Evolutionary conservation across 2,113 vertebrate genomes (phyloP), one percentile per base, ranked within the genome.

Genomic region (Peromyscus maniculatus): DNA sequence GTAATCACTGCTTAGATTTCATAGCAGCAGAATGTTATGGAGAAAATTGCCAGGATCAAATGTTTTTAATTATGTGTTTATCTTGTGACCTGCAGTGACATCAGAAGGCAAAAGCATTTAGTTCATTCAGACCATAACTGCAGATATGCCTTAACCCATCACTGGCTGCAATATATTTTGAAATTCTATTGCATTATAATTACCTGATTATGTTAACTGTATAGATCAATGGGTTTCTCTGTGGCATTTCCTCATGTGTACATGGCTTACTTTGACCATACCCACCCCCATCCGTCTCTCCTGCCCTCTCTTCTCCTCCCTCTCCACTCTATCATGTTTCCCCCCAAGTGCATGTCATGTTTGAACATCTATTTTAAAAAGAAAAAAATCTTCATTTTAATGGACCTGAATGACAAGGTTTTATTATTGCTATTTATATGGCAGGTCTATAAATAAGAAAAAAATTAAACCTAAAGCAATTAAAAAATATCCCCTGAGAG

Each of bases 1-100:
- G 57, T 74, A 94, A 67, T 93, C 46, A 69, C 28, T 66, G 7
- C n/a, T 91, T 79, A 82, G 88, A 95, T 95, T 75, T 92, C 59
- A 79, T 10, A 92, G 75, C 64, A 88, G n/a, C 71, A 96, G 87
- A 91, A 69, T 74, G 31, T 88, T 86, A 87, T 22, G 15, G 17
- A 92, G 33, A 88, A 94, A 95, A 93, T 95, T 55, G 75, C 49
- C 49, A 69, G 72, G 11, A 49, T 83, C 31, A 55, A 4, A 52
- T 94, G 86, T 88, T 91, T 71, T 62, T 8, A 52, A 75, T n/a
- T 74, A n/a, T n/a, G 74, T 64, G 24, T 69, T 94, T 93, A 82
- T 83, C 74, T 84, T 95, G 16, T 96, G 69, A 87, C 7, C 75
- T 9, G 16, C 52, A 33, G 16, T 49, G 80, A 91, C 33, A 91